phyloP scores from a whole-genome alignment of 2,113 vertebrate genomes.

The Pampusana beccarii region DNA sequence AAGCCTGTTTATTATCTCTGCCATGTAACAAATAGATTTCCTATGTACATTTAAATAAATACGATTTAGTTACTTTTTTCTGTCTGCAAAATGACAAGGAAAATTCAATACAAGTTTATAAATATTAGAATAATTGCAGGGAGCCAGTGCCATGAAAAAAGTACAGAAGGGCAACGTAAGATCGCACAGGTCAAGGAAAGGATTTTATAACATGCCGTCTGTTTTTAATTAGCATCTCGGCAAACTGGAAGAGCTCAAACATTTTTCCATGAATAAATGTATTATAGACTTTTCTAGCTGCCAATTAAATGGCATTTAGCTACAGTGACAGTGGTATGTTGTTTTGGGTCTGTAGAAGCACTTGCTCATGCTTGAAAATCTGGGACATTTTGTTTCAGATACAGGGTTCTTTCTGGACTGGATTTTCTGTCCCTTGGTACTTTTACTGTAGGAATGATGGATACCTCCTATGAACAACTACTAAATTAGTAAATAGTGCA shows the following conservation, averaged over 20 bases:
- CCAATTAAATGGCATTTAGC: conserved; percentile 67
- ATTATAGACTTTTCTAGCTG: conserved; percentile 47
- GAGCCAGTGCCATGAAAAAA: conserved; percentile 4
- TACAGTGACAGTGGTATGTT: conserved; percentile 53
- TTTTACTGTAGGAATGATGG: neutral
- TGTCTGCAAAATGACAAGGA: neutral
- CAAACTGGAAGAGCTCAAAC: conserved; percentile 47
- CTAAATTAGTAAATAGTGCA: neutral
- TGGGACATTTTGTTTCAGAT: conserved; percentile 52
- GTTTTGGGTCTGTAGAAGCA: conserved; percentile 49
- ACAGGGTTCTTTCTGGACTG: neutral
- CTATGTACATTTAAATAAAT: conserved; percentile 22
- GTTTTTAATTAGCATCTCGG: conserved; percentile 67
- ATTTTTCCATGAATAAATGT: conserved; percentile 59
- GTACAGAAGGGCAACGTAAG: conserved; percentile 49
- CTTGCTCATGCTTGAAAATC: conserved; percentile 38
- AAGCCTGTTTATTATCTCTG: neutral
- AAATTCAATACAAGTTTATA: conserved; percentile 24
- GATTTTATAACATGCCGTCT: conserved; percentile 39
- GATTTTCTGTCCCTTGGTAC: neutral
- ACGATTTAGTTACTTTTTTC: neutral
- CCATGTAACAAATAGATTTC: neutral
- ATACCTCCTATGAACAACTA: neutral
- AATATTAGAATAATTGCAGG: conserved; percentile 16
- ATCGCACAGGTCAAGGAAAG: conserved; percentile 54